A percentile compares a stretch with the other conserved stretches of the same genome.
Conservation (phyloP, 2,797 vertebrate genomes). For the Liparis tanakae region DNA sequence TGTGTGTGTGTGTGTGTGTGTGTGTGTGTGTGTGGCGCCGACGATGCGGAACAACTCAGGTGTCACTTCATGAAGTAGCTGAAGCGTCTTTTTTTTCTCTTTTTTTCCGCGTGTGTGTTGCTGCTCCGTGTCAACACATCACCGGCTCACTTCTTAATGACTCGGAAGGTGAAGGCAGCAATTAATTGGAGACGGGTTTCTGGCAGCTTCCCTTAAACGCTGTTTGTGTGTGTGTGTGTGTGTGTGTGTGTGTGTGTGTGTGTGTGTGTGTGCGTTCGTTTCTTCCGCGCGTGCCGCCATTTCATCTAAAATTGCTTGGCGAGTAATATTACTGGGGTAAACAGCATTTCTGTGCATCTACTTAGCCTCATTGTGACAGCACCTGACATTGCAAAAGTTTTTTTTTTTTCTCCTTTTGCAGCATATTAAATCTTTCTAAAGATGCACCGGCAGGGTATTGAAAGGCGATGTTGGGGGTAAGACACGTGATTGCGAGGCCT, state of each 20-base stretch:
- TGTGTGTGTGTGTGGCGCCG: constrained; percentile 36
- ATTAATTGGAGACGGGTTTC: constrained; percentile 63
- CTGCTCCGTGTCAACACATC: constrained; percentile 39
- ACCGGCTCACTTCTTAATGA: constrained; percentile 55
- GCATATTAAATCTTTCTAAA: constrained; percentile 60
- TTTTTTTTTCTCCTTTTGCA: constrained; percentile 14
- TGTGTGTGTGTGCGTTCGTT: not conserved
- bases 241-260: constrained; percentile 18
- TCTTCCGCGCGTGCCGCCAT: constrained; percentile 16
- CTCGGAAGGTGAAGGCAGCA: constrained; percentile 46
- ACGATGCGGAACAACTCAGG: constrained; percentile 50
- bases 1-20: not conserved
- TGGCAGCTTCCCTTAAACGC: constrained; percentile 49
- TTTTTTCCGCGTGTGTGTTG: not conserved
- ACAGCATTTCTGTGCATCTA: constrained; percentile 47
- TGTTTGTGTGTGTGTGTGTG: constrained; percentile 20
- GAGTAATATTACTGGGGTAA: constrained; percentile 54
- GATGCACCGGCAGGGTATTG: constrained; percentile 36
- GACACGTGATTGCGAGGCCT: constrained; percentile 35
- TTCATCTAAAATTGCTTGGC: constrained; percentile 51
- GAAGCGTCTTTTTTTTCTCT: constrained; percentile 2
- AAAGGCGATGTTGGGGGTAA: constrained; percentile 36
- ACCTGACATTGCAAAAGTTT: constrained; percentile 48
- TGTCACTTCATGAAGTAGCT: constrained; percentile 52
- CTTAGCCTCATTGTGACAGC: constrained; percentile 52